Evolutionary conservation across 2,113 vertebrate species (phyloP).

Genomic region (Gobio gobio): DNA sequence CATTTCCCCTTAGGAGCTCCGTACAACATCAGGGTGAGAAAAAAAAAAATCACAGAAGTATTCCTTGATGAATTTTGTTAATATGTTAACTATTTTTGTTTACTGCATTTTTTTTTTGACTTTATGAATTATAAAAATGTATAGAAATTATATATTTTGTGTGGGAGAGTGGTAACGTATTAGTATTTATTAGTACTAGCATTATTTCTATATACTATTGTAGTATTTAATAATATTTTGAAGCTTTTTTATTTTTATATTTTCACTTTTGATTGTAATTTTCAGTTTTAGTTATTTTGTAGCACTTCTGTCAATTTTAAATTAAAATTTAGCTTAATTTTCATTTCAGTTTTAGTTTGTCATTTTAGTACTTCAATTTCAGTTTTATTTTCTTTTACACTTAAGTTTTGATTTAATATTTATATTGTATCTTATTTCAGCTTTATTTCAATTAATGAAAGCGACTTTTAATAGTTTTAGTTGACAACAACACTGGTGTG

Average conservation of each 20-base stretch:
- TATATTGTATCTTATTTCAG: neutral
- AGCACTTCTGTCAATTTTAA: neutral
- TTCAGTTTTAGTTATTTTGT: too few relatives aligned
- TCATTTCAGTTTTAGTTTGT: neutral
- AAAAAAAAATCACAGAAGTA: too few relatives aligned
- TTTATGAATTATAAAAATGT: neutral
- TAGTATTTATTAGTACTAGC: neutral
- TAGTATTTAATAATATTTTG: neutral
- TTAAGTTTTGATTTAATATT: too few relatives aligned
- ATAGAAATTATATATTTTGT: neutral
- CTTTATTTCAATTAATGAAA: neutral
- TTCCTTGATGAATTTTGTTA: too few relatives aligned
- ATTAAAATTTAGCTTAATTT: neutral
- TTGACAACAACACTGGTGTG: neutral
- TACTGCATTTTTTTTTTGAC: neutral
- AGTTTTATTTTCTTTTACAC: neutral
- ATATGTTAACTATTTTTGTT: neutral
- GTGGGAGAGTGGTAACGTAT: neutral
- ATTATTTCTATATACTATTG: neutral
- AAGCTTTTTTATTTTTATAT: neutral
- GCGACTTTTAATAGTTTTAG: neutral
- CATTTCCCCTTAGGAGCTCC: too few relatives aligned
- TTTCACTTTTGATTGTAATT: too few relatives aligned
- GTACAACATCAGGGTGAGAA: too few relatives aligned
- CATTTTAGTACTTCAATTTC: too few relatives aligned